Evolutionary conservation across 2,888 invertebrate genomes (phyloP), one percentile per base, ranked within the genome.

Genomic region (Dascillus cervinus): DNA sequence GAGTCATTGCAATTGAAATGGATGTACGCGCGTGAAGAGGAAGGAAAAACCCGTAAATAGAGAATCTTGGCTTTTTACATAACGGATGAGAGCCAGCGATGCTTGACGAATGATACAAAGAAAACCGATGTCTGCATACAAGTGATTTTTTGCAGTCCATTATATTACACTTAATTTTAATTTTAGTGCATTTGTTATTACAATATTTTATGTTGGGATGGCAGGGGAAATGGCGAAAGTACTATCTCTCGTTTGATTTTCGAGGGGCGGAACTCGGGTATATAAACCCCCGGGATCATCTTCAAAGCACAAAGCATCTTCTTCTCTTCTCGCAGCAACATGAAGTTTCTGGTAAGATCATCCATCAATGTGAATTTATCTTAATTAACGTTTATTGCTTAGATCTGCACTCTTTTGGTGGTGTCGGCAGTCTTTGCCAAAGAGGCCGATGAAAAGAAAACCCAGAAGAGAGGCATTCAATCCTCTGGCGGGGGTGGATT

Each of bases 381-480:
- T n/a, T n/a, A n/a, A n/a, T n/a, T n/a, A n/a, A n/a, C n/a, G n/a
- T n/a, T n/a, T n/a, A n/a, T n/a, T n/a, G n/a, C 19, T n/a, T n/a
- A 34, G 34, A 28, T 31, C 25, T 24, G 30, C 9, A 17, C 20
- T 32, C 11, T 35, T 17, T 27, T 39, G 17, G n/a, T 39, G 22
- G 11, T 22, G 17, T 33, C 29, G 20, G 38, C 35, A 37, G 44
- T 26, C 44, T 41, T 29, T 21, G 38, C 29, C 11, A 33, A 35
- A 26, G 37, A 26, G 30, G 39, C 35, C 27, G 36, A 19, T 13
- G 29, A 36, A 3, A 35, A 36, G 26, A 32, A 32, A 11, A 20
- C 22, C 10, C 14, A 34, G 6, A 35, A 39, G 21, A 26, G 34
- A 22, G 34, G 34, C 10, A 5, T 22, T 19, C 47, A 46, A 6